A percentile compares a stretch with the other conserved stretches of the same genome.
Evolutionary conservation across 2,797 vertebrate species (phyloP).

Genomic region (Dromococcyx pavoninus): DNA sequence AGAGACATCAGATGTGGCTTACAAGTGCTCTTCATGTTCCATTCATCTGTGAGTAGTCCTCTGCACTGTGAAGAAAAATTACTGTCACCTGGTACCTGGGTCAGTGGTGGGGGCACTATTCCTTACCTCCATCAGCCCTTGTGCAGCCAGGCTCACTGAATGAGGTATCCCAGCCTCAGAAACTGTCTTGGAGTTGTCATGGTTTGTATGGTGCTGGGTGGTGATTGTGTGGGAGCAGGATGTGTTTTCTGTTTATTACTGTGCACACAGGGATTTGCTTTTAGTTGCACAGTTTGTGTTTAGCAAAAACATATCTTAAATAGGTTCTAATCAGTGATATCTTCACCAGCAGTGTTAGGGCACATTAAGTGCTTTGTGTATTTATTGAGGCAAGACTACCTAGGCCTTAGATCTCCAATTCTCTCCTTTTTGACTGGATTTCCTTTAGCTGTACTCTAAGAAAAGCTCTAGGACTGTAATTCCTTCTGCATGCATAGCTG

Average conservation of each 20-base stretch:
- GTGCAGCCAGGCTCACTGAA: background rate
- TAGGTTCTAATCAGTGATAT: background rate
- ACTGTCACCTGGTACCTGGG: background rate
- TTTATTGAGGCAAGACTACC: background rate
- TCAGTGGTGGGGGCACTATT: background rate
- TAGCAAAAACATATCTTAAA: background rate
- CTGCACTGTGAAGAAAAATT: background rate
- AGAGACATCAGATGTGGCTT: background rate
- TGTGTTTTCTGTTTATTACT: background rate
- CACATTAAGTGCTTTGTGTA: background rate
- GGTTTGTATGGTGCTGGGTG: background rate
- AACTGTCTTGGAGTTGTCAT: background rate
- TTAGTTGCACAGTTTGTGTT: background rate
- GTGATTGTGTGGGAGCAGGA: background rate
- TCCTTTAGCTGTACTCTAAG: background rate
- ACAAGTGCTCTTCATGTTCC: background rate
- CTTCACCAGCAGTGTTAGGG: background rate
- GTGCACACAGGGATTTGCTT: background rate
- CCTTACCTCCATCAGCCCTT: background rate
- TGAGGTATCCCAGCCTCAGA: background rate
- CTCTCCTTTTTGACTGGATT: background rate
- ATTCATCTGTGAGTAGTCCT: background rate
- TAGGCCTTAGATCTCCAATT: background rate
- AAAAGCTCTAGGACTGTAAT: background rate
- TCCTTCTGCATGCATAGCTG: background rate